Evolutionary conservation across 2,113 vertebrate species (phyloP).

Genomic region (Vicugna pacos): DNA sequence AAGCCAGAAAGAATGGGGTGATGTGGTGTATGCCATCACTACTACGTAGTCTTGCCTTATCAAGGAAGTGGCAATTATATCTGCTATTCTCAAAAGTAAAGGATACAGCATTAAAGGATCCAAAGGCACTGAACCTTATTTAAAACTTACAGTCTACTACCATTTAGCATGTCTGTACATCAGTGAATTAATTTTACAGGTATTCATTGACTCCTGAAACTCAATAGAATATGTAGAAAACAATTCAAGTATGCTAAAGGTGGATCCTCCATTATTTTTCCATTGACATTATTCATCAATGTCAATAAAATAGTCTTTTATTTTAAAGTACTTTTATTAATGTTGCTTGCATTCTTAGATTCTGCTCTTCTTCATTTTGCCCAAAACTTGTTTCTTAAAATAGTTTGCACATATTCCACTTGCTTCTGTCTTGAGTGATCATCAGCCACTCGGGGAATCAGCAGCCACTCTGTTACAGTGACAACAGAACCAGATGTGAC

Average conservation of each 20-base stretch:
- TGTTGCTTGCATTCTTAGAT: background rate
- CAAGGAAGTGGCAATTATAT: slow-evolving; percentile 25
- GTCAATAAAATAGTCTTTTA: background rate
- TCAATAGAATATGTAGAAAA: slow-evolving; percentile 10
- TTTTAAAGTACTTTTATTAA: slow-evolving; percentile 38
- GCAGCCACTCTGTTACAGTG: background rate
- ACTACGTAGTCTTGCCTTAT: background rate
- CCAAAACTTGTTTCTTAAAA: slow-evolving; percentile 23
- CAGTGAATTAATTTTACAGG: background rate
- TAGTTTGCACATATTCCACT: background rate
- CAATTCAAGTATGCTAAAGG: background rate
- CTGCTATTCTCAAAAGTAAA: slow-evolving; percentile 8
- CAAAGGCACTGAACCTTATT: background rate
- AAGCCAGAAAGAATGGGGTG: background rate
- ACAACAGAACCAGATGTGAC: slow-evolving; percentile 3
- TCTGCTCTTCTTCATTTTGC: slow-evolving; percentile 8
- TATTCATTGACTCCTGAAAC: slow-evolving; percentile 17
- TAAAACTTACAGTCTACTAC: slow-evolving; percentile 18
- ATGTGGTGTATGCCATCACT: background rate
- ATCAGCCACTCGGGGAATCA: background rate
- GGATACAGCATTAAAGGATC: background rate
- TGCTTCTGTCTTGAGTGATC: slow-evolving; percentile 29
- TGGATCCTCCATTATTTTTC: background rate
- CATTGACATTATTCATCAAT: background rate
- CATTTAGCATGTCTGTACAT: slow-evolving; percentile 35